Base-by-base conservation (phyloP, 2,888 invertebrate species). In the Oxytorus armatus region DNA sequence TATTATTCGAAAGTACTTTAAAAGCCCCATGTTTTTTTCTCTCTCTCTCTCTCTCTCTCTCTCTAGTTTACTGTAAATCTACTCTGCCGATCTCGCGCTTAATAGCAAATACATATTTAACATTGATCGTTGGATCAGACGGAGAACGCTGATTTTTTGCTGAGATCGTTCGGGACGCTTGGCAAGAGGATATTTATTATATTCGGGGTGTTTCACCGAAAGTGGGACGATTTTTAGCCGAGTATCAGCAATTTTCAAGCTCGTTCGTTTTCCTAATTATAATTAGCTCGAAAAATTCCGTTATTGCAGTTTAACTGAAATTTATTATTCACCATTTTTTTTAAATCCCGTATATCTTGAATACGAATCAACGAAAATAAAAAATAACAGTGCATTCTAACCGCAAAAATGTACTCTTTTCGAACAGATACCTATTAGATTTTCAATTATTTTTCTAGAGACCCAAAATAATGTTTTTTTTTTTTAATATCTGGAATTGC, bases 1-100 rank as follows among this genome's bases (percentile, higher is more conserved):
- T 18, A 55, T 55, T 65, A 65, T 8, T 65, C 55, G 53, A 74
- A 74, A 74, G 74, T 74, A 74, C 65, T 74, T 65, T 7, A 55
- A 65, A 74, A 74, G 74, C 65, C 55, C 65, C 55, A 23, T n/a
- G n/a, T 25, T 53, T 21, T 29, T 29, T 29, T 2, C 29, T 29
- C 5, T 29, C 5, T 5, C 3, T 29, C 5, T 21, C n/a, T 21
- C 25, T 42, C 11, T 70, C 39, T 55, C 11, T 65, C 53, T 55
- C 23, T 39, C 44, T 74, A 65, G 44, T 65, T 36, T 63, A 49
- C 61, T 29, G 49, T 25, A 33, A 66, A 57, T 69, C 33, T 78
- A 49, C 57, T 47, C 55, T 47, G 39, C 33, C 66, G 66, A 70
- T 59, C 47, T 69, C 63, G 63, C 33, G 63, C 33, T 65, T 55